Evolutionary conservation across 2,888 invertebrate species (phyloP).

Genomic region (Lithodes maja): DNA sequence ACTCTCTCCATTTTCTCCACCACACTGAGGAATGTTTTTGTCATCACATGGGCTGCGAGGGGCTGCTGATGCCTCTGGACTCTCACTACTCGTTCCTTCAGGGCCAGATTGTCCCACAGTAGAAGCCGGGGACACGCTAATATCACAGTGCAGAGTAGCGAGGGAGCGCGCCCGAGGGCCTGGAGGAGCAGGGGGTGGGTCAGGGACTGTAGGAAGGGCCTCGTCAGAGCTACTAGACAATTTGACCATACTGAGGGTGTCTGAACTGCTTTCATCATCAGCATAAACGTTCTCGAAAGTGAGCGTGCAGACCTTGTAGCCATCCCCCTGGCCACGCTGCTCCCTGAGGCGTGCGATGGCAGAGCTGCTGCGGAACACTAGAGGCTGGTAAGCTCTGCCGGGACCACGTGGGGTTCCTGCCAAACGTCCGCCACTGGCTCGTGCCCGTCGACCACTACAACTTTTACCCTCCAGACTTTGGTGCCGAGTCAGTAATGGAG

Average conservation of each 20-base stretch:
- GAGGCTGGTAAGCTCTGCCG: conserved; percentile 62
- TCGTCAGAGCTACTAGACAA: conserved; percentile 66
- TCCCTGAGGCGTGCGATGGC: conserved; percentile 49
- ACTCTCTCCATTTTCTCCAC: conserved; percentile 35
- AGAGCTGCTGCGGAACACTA: conserved; percentile 67
- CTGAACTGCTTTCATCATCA: conserved; percentile 62
- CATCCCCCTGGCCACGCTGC: conserved; percentile 1
- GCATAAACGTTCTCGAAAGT: conserved; percentile 69
- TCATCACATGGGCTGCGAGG: not conserved
- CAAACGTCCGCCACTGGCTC: conserved; percentile 40
- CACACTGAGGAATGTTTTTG: conserved; percentile 43
- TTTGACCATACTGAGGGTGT: conserved; percentile 54
- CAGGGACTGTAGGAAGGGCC: conserved; percentile 42
- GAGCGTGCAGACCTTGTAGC: conserved; percentile 53
- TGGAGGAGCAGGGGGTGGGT: conserved; percentile 23
- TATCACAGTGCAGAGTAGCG: conserved; percentile 50
- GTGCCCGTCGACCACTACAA: conserved; percentile 37
- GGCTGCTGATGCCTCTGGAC: not conserved
- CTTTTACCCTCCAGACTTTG: conserved; percentile 61
- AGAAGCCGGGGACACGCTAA: conserved; percentile 5
- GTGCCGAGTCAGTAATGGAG: conserved; percentile 58
- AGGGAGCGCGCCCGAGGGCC: conserved; percentile 40
- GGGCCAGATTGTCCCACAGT: not conserved
- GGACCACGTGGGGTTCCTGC: conserved; percentile 49
- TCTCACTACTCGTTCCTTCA: not conserved